Evolutionary conservation across 64 coral and sea anemone species (phyloP).

Genomic region (Actinia equina): DNA sequence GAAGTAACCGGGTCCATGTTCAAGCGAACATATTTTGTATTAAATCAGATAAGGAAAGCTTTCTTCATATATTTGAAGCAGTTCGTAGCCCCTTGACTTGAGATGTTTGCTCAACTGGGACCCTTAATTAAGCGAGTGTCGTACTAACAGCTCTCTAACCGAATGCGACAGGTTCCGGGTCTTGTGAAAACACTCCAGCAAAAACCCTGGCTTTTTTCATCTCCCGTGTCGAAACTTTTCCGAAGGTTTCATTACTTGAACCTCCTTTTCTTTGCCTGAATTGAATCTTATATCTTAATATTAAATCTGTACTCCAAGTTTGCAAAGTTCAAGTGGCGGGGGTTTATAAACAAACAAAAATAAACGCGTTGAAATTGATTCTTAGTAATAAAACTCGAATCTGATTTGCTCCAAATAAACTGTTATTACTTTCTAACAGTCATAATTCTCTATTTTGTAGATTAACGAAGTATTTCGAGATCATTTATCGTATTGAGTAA

Average conservation of each 20-base stretch:
- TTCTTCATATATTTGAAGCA: conserved; percentile 5
- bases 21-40: not conserved
- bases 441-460: conserved; percentile 12
- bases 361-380: not conserved
- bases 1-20: not conserved
- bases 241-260: conserved; percentile 9
- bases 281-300: conserved; percentile 11
- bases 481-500: not conserved
- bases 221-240: not conserved
- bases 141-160: not conserved
- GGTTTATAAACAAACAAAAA: not conserved
- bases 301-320: conserved; percentile 18
- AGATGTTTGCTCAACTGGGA: not conserved
- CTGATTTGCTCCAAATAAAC: not conserved
- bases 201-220: conserved; percentile 8
- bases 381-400: not conserved
- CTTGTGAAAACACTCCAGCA: not conserved
- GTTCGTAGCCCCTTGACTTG: not conserved
- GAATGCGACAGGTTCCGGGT: not conserved
- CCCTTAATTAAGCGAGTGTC: not conserved
- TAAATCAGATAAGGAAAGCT: not conserved
- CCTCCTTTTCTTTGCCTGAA: not conserved
- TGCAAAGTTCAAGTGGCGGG: conserved; percentile 22
- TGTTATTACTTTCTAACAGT: not conserved
- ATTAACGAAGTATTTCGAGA: conserved; percentile 1